Percentiles rank a stretch among this genome's conserved stretches.
Evolutionary conservation across 2,888 invertebrate genomes (phyloP).

Genomic region (Aporophyla lueneburgensis): DNA sequence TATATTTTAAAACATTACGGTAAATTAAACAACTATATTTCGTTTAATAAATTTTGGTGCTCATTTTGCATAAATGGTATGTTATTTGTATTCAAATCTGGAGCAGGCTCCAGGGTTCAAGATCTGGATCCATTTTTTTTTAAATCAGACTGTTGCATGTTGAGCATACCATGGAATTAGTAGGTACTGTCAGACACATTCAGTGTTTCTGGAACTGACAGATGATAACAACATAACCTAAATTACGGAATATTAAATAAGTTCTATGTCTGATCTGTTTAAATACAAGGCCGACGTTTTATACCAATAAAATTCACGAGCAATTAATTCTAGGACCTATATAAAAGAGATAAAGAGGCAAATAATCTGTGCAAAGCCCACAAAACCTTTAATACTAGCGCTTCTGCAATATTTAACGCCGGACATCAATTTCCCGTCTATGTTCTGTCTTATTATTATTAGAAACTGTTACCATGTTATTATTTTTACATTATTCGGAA

Average conservation of each 20-base stretch:
- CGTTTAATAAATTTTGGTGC: background rate
- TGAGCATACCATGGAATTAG: background rate
- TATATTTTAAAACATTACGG: background rate
- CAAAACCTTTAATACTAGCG: constrained; percentile 16
- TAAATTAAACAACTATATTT: background rate
- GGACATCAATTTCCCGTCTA: constrained; percentile 43
- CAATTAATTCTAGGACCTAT: background rate
- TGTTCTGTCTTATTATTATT: constrained; percentile 28
- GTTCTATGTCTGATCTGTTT: background rate
- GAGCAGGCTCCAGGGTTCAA: too few species aligned
- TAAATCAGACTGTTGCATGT: background rate
- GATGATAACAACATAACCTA: background rate
- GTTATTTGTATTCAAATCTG: too few species aligned
- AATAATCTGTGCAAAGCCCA: background rate
- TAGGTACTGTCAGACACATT: background rate
- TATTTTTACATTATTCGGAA: constrained; percentile 5
- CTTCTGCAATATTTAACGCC: constrained; percentile 17
- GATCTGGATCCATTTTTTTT: too few species aligned
- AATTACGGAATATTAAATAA: background rate
- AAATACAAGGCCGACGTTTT: background rate
- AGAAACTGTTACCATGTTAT: constrained; percentile 4
- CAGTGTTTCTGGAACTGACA: background rate
- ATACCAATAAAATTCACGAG: background rate
- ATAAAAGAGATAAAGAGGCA: background rate
- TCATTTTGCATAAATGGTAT: background rate